Conservation (phyloP, 2,888 invertebrate genomes). For the Sesamia inferens region DNA sequence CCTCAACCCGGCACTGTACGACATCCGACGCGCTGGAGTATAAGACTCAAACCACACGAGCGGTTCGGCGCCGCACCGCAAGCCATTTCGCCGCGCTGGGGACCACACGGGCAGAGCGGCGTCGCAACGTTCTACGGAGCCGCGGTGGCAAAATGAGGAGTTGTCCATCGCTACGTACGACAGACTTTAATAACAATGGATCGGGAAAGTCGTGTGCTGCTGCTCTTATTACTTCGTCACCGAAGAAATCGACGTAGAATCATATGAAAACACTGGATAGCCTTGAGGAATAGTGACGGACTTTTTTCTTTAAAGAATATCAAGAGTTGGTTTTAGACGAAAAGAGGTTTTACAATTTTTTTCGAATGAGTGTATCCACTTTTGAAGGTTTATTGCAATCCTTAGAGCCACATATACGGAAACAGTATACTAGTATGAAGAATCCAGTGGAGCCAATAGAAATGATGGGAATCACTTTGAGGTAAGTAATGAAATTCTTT, state of each 20-base stretch:
- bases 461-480: slow-evolving; percentile 45
- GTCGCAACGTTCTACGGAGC: slow-evolving; percentile 32
- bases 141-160: slow-evolving; percentile 15
- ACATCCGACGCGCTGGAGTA: too few species aligned
- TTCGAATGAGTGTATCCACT: slow-evolving; percentile 40
- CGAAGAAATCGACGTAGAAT: slow-evolving; percentile 45
- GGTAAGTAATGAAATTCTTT: slow-evolving; percentile 46
- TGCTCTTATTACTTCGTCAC: slow-evolving; percentile 49
- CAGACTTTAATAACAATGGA: slow-evolving; percentile 43
- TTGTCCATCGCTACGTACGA: slow-evolving; percentile 14
- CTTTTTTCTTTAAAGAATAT: slow-evolving; percentile 42
- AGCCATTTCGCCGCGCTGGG: slow-evolving; percentile 32
- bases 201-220: slow-evolving; percentile 39
- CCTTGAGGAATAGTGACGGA: slow-evolving; percentile 34
- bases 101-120: slow-evolving; percentile 36
- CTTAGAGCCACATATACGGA: slow-evolving; percentile 55
- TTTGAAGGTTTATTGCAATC: slow-evolving; percentile 51
- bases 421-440: slow-evolving; percentile 54
- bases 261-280: slow-evolving; percentile 45
- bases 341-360: slow-evolving; percentile 45
- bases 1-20: too few species aligned
- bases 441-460: slow-evolving; percentile 38
- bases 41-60: slow-evolving; percentile 21
- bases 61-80: slow-evolving; percentile 42
- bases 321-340: slow-evolving; percentile 48